A percentile compares a stretch with the other conserved stretches of the same genome.
Conservation (phyloP, 2,888 invertebrate genomes). For the Leptogaster cylindrica region DNA sequence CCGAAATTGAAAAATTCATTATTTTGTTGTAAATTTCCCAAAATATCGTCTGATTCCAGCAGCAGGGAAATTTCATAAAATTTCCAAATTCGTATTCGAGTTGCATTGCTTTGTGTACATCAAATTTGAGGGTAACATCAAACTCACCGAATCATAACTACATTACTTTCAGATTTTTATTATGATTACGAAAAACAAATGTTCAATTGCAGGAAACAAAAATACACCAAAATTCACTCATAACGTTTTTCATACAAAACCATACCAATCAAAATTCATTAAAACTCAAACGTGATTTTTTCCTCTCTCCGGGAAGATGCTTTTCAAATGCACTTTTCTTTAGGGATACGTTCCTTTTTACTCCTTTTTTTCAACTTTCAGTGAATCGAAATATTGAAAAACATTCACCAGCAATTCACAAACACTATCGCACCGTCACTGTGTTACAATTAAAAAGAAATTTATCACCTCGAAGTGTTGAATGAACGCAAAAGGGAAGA, state of each 20-base stretch:
- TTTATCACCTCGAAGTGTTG: constrained; percentile 25
- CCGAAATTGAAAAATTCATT: constrained; percentile 14
- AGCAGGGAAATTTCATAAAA: constrained; percentile 19
- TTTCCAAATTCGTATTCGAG: constrained; percentile 12
- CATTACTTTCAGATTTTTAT: neutral
- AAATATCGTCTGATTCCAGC: constrained; percentile 23
- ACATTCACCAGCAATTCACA: constrained; percentile 10
- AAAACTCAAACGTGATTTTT: constrained; percentile 3
- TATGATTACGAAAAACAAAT: no score
- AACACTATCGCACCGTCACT: neutral
- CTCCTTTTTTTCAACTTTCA: constrained; percentile 17
- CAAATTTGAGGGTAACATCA: constrained; percentile 4
- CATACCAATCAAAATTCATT: constrained; percentile 1
- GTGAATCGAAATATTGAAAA: constrained; percentile 23
- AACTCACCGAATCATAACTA: no score
- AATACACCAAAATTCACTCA: neutral
- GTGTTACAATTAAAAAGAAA: constrained; percentile 29
- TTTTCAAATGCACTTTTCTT: constrained; percentile 20
- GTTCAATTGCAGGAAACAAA: no score
- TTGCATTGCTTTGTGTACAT: constrained; percentile 22
- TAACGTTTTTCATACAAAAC: neutral
- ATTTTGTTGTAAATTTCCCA: constrained; percentile 20
- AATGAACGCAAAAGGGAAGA: constrained; percentile 37
- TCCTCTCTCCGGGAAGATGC: neutral
- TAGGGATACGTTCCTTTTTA: no score